These are phyloP conservation scores for Drosophila kambysellisi DNA, from an alignment of 2,888 invertebrate species.

Conservation along the genomic window DNA sequence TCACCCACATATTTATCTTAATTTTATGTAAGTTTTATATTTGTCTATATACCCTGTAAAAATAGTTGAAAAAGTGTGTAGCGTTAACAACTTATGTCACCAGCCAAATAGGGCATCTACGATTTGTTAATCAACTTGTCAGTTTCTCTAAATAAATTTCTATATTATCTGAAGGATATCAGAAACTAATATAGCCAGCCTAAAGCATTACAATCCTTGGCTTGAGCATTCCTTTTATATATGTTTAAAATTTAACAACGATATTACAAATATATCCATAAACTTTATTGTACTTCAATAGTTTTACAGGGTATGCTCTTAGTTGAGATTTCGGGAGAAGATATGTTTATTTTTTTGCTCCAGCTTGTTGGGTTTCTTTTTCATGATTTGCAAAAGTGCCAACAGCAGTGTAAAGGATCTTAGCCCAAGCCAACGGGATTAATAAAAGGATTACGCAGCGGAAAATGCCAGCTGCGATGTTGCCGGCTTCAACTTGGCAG, in stretches of 20 bases:
- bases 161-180: not conserved
- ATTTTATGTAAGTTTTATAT: slow-evolving; percentile 38
- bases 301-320: slow-evolving; percentile 16
- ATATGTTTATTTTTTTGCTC: slow-evolving; percentile 18
- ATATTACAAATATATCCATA: not conserved
- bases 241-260: not conserved
- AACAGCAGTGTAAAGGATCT: slow-evolving; percentile 79
- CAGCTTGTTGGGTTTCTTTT: slow-evolving; percentile 55
- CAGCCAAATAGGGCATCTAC: not conserved
- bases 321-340: slow-evolving; percentile 5
- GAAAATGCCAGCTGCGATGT: slow-evolving; percentile 81
- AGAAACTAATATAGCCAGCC: not conserved
- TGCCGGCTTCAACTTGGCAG: slow-evolving; percentile 61
- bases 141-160: not conserved
- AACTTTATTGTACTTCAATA: not conserved
- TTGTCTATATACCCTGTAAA: slow-evolving; percentile 10
- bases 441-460: slow-evolving; percentile 82
- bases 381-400: slow-evolving; percentile 77
- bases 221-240: not conserved
- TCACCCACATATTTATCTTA: slow-evolving; percentile 52
- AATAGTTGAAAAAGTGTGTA: not conserved
- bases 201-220: not conserved
- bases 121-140: not conserved
- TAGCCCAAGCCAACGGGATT: slow-evolving; percentile 79
- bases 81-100: not conserved